Evolutionary conservation across 2,113 vertebrate species (phyloP), one percentile per base, ranked within the genome.

Genomic region (Balaeniceps rex): DNA sequence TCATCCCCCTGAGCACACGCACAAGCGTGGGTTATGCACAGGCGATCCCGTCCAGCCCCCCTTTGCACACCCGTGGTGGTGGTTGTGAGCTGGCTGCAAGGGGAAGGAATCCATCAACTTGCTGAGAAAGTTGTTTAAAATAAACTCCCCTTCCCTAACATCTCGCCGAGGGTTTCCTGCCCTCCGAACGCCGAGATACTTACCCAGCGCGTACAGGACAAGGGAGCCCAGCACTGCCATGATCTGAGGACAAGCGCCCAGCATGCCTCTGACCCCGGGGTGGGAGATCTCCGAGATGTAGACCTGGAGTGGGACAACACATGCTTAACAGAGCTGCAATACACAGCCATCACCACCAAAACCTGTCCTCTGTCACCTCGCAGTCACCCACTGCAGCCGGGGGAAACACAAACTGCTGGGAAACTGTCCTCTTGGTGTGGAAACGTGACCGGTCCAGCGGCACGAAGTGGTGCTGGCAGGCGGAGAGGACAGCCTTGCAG

Each of bases 221-320:
- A 99, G 98, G 31, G 99, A 97, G 29, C 99, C 99, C 66, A 99
- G 98, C 88, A 99, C 99, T 5, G 99, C 98, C 94, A 99, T 99
- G 93, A 99, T 97, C 98, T 99, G 99, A 61, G 99, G 99, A 17
- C 99, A 99, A 29, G 99, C 98, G 2, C 99, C 99, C 97, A 99
- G 86, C 7, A 97, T 94, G 19, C 99, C 99, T n/a, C 99, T 98
- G 29, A 99, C 98, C 12, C 94, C 82, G 0, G 98, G 98, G 80
- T 99, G 98, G 33, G 99, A 99, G 65, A 99, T 99, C 98, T 99
- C 99, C 0, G 99, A 99, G 90, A 99, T 99, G 80, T 99, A 99
- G 33, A 99, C 99, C 99, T 99, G 98, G 7, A 90, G 88, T 8
- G 19, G 83, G 91, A 72, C 49, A 64, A 9, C 18, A 21, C 18